Evolutionary conservation across 2,113 vertebrate species (phyloP).

Genomic region (Spea multiplicata): DNA sequence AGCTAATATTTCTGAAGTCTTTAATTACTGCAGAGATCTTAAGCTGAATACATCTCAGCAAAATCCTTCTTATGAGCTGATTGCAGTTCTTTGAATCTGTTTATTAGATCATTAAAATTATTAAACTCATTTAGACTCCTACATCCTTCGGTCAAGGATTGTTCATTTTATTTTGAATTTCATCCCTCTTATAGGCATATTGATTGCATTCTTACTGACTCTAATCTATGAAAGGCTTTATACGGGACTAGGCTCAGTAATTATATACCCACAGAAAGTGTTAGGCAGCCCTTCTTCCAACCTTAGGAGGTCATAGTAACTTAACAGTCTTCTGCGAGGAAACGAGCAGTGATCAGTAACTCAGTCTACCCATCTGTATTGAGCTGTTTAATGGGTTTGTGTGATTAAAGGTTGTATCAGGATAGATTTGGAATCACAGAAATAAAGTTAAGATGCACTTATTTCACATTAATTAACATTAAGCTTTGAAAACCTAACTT

Average conservation of each 20-base stretch:
- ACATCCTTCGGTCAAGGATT: slow-evolving; percentile 10
- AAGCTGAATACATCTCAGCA: neutral
- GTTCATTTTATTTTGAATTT: slow-evolving; percentile 4
- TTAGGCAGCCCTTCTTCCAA: neutral
- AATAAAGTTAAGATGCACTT: too few relatives aligned
- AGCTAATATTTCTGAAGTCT: neutral
- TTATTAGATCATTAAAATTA: slow-evolving; percentile 21
- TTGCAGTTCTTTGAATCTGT: neutral
- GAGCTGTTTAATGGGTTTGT: too few relatives aligned
- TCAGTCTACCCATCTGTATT: neutral
- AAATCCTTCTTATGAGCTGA: slow-evolving; percentile 5
- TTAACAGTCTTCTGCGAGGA: neutral
- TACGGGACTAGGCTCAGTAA: neutral
- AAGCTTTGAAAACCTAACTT: too few relatives aligned
- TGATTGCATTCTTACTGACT: slow-evolving; percentile 21
- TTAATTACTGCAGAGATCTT: slow-evolving; percentile 3
- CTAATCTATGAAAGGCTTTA: neutral
- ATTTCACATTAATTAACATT: too few relatives aligned
- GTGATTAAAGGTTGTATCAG: too few relatives aligned
- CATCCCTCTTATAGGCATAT: neutral
- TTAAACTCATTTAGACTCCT: slow-evolving; percentile 1
- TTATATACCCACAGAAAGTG: slow-evolving; percentile 3
- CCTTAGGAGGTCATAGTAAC: neutral
- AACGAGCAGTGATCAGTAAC: too few relatives aligned
- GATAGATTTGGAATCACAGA: too few relatives aligned